phyloP scores from a whole-genome alignment of 2,113 vertebrate genomes.

The Hippoglossus stenolepis region DNA sequence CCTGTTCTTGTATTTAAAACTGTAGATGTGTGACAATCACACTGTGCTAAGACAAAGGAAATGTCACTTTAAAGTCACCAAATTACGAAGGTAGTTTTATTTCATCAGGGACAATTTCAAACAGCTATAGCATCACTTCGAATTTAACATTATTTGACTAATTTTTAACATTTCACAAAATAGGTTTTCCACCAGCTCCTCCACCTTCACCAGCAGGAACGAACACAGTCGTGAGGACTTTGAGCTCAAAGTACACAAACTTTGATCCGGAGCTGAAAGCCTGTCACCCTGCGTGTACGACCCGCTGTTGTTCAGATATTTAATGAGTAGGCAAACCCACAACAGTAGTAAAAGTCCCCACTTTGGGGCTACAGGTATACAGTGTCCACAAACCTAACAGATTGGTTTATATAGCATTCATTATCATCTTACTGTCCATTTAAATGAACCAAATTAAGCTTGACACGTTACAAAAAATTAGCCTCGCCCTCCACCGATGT shows the following conservation, averaged over 20 bases:
- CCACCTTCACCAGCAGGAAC: constrained; percentile 39
- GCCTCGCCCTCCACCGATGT: constrained; percentile 7
- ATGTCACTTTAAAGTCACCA: constrained; percentile 22
- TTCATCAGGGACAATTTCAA: constrained; percentile 70
- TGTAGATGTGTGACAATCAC: too few species aligned
- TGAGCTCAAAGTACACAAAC: not conserved
- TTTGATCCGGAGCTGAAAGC: not conserved
- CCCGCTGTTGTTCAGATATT: constrained; percentile 26
- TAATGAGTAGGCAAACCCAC: constrained; percentile 54
- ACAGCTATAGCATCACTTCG: constrained; percentile 55
- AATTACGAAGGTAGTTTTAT: constrained; percentile 65
- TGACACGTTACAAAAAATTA: constrained; percentile 29
- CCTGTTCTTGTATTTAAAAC: too few species aligned
- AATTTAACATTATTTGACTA: constrained; percentile 34
- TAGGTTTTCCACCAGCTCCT: constrained; percentile 25
- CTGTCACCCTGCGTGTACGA: not conserved
- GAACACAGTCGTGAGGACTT: not conserved
- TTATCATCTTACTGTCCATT: constrained; percentile 50
- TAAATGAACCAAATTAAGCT: constrained; percentile 57
- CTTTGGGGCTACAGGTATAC: constrained; percentile 54
- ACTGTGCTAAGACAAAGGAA: not conserved
- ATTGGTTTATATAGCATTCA: constrained; percentile 60
- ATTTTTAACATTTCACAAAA: constrained; percentile 55
- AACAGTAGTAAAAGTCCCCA: constrained; percentile 70
- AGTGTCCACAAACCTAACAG: constrained; percentile 69